Percentiles rank a stretch among this genome's conserved stretches.
phyloP scores from a whole-genome alignment of 2,797 vertebrate genomes.

The Apogon hyalosoma region DNA sequence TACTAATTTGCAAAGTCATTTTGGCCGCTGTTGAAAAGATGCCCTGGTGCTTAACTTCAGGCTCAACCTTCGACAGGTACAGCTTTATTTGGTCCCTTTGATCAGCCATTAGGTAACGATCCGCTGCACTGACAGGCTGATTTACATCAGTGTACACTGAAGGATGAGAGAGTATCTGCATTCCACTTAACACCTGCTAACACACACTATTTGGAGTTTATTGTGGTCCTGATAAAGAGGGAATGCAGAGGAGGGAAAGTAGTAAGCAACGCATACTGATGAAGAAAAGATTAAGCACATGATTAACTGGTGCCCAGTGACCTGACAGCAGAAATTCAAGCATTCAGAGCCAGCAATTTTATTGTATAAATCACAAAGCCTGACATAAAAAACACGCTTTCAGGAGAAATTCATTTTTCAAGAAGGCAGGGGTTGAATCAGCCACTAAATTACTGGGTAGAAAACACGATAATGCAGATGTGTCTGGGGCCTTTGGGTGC shows the following conservation, averaged over 20 bases:
- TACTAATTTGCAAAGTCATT: conserved; percentile 16
- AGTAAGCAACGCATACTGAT: neutral
- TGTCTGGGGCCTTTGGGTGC: conserved; percentile 8
- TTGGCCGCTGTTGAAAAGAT: conserved; percentile 39
- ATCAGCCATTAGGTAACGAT: conserved; percentile 39
- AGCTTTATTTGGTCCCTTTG: conserved; percentile 47
- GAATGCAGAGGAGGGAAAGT: conserved; percentile 10
- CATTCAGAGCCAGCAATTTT: conserved; percentile 11
- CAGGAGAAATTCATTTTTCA: conserved; percentile 12
- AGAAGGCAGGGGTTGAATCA: conserved; percentile 5
- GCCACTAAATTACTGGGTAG: conserved; percentile 11
- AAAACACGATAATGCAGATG: conserved; percentile 11
- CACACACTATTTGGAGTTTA: conserved; percentile 4
- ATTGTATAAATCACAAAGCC: conserved; percentile 30
- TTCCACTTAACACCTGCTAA: conserved; percentile 44
- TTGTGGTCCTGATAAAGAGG: conserved; percentile 4
- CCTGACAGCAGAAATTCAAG: conserved; percentile 34
- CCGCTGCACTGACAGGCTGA: conserved; percentile 27
- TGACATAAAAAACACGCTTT: conserved; percentile 8
- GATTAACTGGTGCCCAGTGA: conserved; percentile 23
- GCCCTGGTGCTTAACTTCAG: conserved; percentile 38
- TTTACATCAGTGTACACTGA: conserved; percentile 40
- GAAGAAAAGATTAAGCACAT: conserved; percentile 20
- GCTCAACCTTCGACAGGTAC: conserved; percentile 54
- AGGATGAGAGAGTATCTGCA: conserved; percentile 9